These are phyloP conservation scores for Aleadryas rufinucha DNA, from an alignment of 2,113 vertebrate genomes.

Conservation along the genomic window DNA sequence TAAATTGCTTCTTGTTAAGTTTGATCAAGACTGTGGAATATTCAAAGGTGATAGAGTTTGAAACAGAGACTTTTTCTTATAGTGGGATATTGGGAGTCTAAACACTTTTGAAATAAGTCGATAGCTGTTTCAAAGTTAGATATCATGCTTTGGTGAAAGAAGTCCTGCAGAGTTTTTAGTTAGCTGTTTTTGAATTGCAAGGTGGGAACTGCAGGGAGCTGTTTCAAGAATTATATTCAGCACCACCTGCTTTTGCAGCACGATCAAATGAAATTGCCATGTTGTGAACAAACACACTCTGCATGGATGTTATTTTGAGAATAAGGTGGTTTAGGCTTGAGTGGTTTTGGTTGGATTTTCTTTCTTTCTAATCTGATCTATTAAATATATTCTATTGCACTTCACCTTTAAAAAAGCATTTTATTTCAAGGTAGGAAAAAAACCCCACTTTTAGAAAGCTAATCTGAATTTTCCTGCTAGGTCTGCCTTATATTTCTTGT, in stretches of 20 bases:
- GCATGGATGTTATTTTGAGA: neutral
- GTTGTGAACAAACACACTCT: neutral
- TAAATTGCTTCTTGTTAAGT: neutral
- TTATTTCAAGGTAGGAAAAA: neutral
- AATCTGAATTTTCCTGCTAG: neutral
- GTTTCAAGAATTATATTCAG: neutral
- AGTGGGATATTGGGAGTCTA: neutral
- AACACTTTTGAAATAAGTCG: neutral
- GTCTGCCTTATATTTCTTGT: neutral
- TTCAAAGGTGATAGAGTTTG: neutral
- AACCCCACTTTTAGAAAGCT: neutral
- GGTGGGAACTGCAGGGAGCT: neutral
- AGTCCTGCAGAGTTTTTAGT: neutral
- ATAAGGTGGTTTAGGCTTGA: neutral
- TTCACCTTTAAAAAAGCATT: neutral
- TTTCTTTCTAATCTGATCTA: neutral
- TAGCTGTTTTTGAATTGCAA: neutral
- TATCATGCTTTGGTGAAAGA: neutral
- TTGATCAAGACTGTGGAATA: neutral
- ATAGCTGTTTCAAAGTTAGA: neutral
- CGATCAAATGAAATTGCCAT: fast-evolving
- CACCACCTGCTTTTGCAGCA: neutral
- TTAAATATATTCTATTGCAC: neutral
- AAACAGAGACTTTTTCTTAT: neutral
- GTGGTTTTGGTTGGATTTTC: neutral